Evolutionary conservation across 1,140 invertebrate genomes (phyloP), one percentile per base, ranked within the genome.

Genomic region (Macrotrachela quadricornifera): DNA sequence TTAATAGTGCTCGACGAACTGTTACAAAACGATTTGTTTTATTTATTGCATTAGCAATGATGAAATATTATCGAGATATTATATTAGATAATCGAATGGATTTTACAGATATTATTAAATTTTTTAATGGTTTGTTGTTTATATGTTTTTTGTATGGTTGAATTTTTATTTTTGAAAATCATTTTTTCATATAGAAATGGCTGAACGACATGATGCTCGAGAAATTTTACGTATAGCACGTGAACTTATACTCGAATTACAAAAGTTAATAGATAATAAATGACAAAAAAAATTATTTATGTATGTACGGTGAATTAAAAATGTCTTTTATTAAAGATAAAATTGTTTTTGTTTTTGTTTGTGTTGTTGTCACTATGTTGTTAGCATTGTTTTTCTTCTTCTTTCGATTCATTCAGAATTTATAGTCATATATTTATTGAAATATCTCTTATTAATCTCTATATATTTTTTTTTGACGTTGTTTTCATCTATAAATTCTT

Each of bases 191-290:
- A 51, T 70, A 87, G 85, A 91, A 80, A 90, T 90, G 85, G 85
- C 86, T 0, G 86, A 91, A 67, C 74, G 81, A 58, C 86, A 91
- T 66, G 80, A 90, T 69, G 81, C 82, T 1, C 77, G 78, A 59
- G 75, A 79, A n/a, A 78, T 90, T 14, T 66, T 91, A 18, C 76
- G 78, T 56, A 71, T 86, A 56, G 80, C 85, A 0, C 73, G 85
- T 56, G 81, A 85, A 62, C 69, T 88, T 15, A 83, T 90, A 8
- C 70, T 82, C 39, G 80, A 85, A 71, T 75, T 90, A 57, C 85
- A 90, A 71, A 81, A 82, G 54, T 71, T 90, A 44, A 87, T 90
- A 58, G 83, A 86, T 66, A 86, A 87, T 41, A 51, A 51, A 37
- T 51, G 36, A 11, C n/a, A n/a, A 46, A 21, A 21, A 18, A 46